Evolutionary conservation across 23 tunicate species (phyloP), one percentile per base, ranked within the genome.

Genomic region (Corella eumyota): DNA sequence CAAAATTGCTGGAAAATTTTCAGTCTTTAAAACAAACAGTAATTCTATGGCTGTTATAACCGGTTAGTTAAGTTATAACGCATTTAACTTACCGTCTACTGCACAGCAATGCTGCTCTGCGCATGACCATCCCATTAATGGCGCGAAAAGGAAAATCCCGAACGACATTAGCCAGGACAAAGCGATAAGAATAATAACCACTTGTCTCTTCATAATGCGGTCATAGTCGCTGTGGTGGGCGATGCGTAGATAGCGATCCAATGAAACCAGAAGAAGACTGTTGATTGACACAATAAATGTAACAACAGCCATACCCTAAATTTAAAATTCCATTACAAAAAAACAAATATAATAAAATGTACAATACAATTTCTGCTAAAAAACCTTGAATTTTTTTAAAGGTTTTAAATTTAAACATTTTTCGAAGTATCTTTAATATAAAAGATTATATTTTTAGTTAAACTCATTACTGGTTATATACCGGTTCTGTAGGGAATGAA

Each of bases 261-360:
- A 62, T 0, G 96, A 88, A n/a, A 88, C 96, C 25, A 79, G 58
- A 22, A 70, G 54, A 23, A 88, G 74, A 61, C 96, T 88, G 81
- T 88, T 79, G 50, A 88, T 73, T 25, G 96, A 88, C 6, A 47
- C 77, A 54, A 88, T 88, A 72, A 88, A 88, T 9, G 88, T 88
- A 23, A 88, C 80, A 0, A 88, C 96, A 17, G 96, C 90, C 36
- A 88, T 37, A 3, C 96, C 96, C 96, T 88, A 74, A 17, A 62
- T 69, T 29, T 32, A 30, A 50, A n/a, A n/a, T n/a, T n/a, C n/a
- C n/a, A n/a, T n/a, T n/a, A n/a, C n/a, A n/a, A n/a, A n/a, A 65
- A 74, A 65, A 9, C 31, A 23, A 34, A 34, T 68, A n/a, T 34
- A 9, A 25, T 27, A 13, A 9, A 19, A n/a, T 9, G 17, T 54